Evolutionary conservation across 1,140 invertebrate species (phyloP).

Genomic region (Musca vetustissima): DNA sequence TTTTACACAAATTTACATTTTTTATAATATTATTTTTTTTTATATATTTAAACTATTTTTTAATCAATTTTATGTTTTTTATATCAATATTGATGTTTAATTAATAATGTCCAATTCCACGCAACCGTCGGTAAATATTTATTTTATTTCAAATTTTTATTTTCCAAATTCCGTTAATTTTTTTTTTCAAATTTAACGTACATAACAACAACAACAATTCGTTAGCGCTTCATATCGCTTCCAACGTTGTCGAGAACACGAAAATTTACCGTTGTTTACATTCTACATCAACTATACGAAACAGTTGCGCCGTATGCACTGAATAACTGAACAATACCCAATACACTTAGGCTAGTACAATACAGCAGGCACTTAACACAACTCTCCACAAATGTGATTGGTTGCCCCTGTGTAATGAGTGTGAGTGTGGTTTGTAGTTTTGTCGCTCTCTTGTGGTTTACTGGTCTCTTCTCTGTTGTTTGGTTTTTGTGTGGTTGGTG

Average conservation of each 20-base stretch:
- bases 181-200: not conserved
- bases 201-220: no score
- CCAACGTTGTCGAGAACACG: not conserved
- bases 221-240: not conserved
- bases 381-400: slow-evolving; percentile 14
- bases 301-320: slow-evolving; percentile 52
- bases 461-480: not conserved
- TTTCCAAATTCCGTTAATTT: not conserved
- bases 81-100: no score
- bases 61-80: no score
- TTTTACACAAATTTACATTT: no score
- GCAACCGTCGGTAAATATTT: not conserved
- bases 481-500: not conserved
- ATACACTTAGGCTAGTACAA: not conserved
- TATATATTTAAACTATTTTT: no score
- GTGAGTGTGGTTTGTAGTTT: slow-evolving; percentile 5
- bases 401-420: not conserved
- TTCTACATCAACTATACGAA: not conserved
- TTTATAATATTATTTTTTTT: no score
- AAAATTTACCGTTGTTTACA: not conserved
- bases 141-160: not conserved
- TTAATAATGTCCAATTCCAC: no score
- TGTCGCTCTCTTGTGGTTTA: not conserved
- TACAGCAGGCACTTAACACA: not conserved
- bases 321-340: slow-evolving; percentile 27